Evolutionary conservation across 92 coral and sea anemone genomes (phyloP), one percentile per base, ranked within the genome.

Genomic region (Umimayanthus kanabou): DNA sequence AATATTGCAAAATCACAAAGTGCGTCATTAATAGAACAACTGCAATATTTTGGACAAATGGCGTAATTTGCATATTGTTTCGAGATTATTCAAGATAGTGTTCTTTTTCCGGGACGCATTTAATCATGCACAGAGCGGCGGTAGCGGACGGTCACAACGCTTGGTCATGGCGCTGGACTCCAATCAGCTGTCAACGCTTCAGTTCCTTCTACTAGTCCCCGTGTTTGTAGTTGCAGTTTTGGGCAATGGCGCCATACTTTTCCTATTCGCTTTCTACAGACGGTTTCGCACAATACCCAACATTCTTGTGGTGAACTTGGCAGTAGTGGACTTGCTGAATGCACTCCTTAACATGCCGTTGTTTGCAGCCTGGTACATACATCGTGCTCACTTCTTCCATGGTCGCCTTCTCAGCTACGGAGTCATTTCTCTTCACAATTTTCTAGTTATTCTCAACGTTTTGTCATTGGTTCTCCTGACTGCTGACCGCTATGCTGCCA

Each of bases 231-330:
- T 77, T 18, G 79, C 89, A 39, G 57, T 89, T 20, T 58, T 75
- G 49, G 91, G 91, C 65, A 89, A 89, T 40, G 80, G 70, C 15
- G 79, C 69, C 49, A 67, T 89, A 39, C 39, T 71, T 7, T 78
- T 77, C 18, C 78, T 89, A 9, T 50, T 89, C n/a, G 77, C 55
- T 65, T 82, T 88, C 37, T 89, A 77, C 89, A 69, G 29, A 50
- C 70, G 85, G 55, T 66, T 89, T 20, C 85, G 92, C 10, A 89
- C 92, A 28, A 75, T 89, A 28, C 84, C 89, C 20, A 89, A 89
- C 61, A 77, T 89, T 23, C 75, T 85, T 14, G 85, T 89, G 5
- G 89, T 77, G 8, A 89, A 89, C 85, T 61, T 89, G 57, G 89
- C 92, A 9, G 69, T 85, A n/a, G 85, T 78, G 37, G 92, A 89